A percentile compares a stretch with the other conserved stretches of the same genome.
Conservation (phyloP, 2,888 invertebrate species). For the Suillia variegata region DNA sequence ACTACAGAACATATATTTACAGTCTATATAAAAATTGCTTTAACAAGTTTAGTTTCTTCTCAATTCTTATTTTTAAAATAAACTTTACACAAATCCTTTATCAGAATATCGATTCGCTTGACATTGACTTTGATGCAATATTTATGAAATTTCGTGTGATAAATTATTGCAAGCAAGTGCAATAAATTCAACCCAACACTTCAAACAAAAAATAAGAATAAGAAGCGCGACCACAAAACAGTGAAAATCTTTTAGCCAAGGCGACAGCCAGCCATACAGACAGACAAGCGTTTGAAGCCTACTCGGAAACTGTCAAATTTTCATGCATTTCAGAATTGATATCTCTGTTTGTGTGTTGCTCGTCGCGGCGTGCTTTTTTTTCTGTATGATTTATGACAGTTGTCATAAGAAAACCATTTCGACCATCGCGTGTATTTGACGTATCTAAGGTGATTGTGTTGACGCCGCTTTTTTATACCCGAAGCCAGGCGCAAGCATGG, state of each 20-base stretch:
- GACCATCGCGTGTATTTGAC: neutral
- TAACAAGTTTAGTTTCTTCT: no score
- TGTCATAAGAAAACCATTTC: neutral
- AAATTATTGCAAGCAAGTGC: constrained; percentile 22
- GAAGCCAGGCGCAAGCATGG: no score
- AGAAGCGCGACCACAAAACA: neutral
- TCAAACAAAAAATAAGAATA: neutral
- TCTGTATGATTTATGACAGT: constrained; percentile 2
- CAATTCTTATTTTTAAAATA: no score
- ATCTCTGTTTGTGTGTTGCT: neutral
- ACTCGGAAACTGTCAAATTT: constrained; percentile 4
- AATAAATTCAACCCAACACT: constrained; percentile 5
- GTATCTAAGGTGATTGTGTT: neutral
- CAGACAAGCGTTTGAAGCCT: constrained; percentile 10
- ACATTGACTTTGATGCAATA: constrained; percentile 14
- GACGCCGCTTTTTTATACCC: neutral
- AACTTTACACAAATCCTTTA: no score
- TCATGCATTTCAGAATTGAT: neutral
- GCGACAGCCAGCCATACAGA: no score
- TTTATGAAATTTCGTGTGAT: constrained; percentile 22
- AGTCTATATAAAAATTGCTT: no score
- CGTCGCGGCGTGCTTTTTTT: neutral
- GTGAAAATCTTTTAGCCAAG: neutral
- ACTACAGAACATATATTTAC: no score
- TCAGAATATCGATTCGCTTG: no score